Evolutionary conservation across 2,113 vertebrate species (phyloP).

Genomic region (Notarius lentiginosus): DNA sequence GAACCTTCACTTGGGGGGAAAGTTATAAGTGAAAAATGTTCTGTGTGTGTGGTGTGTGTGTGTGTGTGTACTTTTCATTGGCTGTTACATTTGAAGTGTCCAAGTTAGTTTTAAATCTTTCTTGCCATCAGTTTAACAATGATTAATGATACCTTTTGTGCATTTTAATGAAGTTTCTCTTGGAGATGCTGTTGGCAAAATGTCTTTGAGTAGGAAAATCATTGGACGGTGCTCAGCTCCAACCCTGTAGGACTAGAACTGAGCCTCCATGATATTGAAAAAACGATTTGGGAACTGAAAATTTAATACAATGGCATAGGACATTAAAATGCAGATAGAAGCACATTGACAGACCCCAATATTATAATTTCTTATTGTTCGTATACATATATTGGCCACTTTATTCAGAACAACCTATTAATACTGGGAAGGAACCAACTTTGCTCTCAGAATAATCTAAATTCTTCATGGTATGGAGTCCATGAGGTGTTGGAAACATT

Average conservation of each 20-base stretch:
- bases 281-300: neutral
- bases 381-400: neutral
- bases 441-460: neutral
- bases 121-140: slow-evolving; percentile 24
- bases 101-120: slow-evolving; percentile 10
- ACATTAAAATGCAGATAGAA: neutral
- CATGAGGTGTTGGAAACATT: neutral
- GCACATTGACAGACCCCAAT: neutral
- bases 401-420: neutral
- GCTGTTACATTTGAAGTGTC: neutral
- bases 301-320: neutral
- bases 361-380: neutral
- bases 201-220: neutral
- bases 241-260: neutral
- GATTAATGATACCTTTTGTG: slow-evolving; percentile 24
- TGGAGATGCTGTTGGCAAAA: slow-evolving; percentile 7
- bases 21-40: neutral
- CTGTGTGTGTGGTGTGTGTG: neutral
- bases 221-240: neutral
- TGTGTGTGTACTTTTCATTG: neutral
- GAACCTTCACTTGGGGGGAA: neutral
- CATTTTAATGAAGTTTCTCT: slow-evolving; percentile 18
- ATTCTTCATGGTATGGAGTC: neutral
- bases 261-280: neutral
- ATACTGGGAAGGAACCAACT: neutral